Evolutionary conservation across 1,140 invertebrate species (phyloP).

Genomic region (Nomia melanderi): DNA sequence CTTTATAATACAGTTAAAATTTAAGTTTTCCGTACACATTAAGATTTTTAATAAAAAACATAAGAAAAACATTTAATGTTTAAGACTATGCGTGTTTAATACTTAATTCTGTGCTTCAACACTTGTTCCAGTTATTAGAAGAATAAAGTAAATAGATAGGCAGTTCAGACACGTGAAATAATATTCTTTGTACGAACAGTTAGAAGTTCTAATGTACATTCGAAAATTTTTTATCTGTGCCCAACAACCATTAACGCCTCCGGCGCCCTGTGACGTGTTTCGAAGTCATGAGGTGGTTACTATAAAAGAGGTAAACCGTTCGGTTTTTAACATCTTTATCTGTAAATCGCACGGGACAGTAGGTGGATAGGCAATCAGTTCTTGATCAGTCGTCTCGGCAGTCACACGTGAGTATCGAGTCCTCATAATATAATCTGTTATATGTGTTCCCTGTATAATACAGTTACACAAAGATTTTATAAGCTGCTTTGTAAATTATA

Average conservation of each 20-base stretch:
- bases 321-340: constrained; percentile 4
- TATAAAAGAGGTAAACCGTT: constrained; percentile 1
- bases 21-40: too few relatives aligned
- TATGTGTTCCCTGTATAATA: background rate
- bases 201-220: background rate
- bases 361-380: background rate
- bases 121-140: too few relatives aligned
- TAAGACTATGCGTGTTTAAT: too few relatives aligned
- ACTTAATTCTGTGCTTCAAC: too few relatives aligned
- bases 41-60: too few relatives aligned
- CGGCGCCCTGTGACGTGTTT: background rate
- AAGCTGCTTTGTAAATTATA: too few relatives aligned
- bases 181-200: too few relatives aligned
- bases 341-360: background rate
- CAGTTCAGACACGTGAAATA: background rate
- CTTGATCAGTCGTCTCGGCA: background rate
- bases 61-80: too few relatives aligned
- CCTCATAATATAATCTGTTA: background rate
- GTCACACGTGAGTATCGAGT: background rate
- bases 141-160: too few relatives aligned
- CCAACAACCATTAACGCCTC: background rate
- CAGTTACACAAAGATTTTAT: background rate
- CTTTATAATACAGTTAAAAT: too few relatives aligned
- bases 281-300: background rate
- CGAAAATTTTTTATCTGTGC: background rate